These are phyloP conservation scores for Frankliniella intonsa DNA, from an alignment of 2,888 invertebrate genomes.

Conservation along the genomic window DNA sequence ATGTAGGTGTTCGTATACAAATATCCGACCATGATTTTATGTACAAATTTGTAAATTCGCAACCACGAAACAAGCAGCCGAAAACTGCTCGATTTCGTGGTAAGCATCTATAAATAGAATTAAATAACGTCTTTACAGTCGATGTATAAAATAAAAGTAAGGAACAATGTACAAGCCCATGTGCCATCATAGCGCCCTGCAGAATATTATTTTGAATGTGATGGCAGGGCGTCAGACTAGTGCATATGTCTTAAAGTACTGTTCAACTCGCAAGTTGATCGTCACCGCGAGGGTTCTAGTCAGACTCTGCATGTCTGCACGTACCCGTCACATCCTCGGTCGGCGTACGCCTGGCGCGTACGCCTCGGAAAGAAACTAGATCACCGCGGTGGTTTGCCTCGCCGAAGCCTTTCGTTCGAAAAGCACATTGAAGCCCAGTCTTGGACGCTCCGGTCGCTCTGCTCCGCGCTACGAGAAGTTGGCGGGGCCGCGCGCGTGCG, in stretches of 20 bases:
- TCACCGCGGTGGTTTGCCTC: neutral
- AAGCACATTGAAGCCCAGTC: neutral
- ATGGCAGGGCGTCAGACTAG: slow-evolving; percentile 8
- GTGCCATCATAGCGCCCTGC: neutral
- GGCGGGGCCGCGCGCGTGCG: neutral
- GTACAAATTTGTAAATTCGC: too few species aligned
- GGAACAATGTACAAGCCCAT: slow-evolving; percentile 22
- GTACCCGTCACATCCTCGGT: neutral
- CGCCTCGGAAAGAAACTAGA: neutral
- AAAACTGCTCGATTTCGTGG: too few species aligned
- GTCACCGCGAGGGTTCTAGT: neutral
- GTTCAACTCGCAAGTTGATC: neutral
- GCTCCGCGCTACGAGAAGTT: too few species aligned
- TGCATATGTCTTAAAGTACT: slow-evolving; percentile 23
- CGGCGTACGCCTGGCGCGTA: neutral
- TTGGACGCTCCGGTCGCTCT: too few species aligned
- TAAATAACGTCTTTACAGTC: neutral
- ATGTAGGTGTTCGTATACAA: neutral
- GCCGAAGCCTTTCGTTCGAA: neutral
- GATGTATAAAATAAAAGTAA: slow-evolving; percentile 8
- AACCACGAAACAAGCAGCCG: too few species aligned
- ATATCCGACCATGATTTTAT: neutral
- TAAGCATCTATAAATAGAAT: neutral
- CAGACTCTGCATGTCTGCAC: neutral
- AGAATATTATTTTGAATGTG: neutral